Evolutionary conservation across 2,797 vertebrate genomes (phyloP), one percentile per base, ranked within the genome.

Genomic region (Darevskia mixta): DNA sequence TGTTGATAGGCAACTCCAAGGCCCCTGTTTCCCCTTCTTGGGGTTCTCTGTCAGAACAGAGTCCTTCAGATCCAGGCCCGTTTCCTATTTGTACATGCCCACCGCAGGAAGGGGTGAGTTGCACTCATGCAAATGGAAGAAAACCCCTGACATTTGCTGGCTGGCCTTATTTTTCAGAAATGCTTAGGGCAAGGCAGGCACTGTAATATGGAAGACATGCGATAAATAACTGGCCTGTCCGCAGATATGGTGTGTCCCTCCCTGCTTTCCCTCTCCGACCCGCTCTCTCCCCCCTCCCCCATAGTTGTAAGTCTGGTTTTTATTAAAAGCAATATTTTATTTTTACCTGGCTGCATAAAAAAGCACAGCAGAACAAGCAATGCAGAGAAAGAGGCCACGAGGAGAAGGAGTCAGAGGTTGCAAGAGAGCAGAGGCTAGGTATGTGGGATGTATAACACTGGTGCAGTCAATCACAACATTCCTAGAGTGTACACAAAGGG

Each of bases 251-350:
- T 35, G n/a, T 38, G 43, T 38, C 45, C n/a, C 76, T 29, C 18
- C 38, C 23, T 18, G 8, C 69, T n/a, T n/a, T 32, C 1, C 38
- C 2, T 7, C 38, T 38, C 8, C 2, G 13, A 11, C 29, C 5
- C 25, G 35, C 15, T 55, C 49, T 55, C 1, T 15, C 49, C 1
- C 67, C 8, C 64, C 2, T 25, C 8, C 25, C 23, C 66, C 27
- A 10, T 38, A 64, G 43, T 55, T 43, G 25, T 73, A 13, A 27
- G 61, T 75, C 86, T 18, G 69, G 27, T 5, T 72, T 58, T 81
- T 75, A 87, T 82, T 87, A 87, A 82, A 82, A 82, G 29, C 79
- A 75, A 76, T 67, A 35, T 75, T 82, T 87, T 71, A 66, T 64
- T 66, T 58, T 75, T 76, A 66, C 79, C 79, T 76, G 86, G 29